These are phyloP conservation scores for Drosophila sulfurigaster DNA, from an alignment of 1,140 invertebrate genomes.

Conservation along the genomic window DNA sequence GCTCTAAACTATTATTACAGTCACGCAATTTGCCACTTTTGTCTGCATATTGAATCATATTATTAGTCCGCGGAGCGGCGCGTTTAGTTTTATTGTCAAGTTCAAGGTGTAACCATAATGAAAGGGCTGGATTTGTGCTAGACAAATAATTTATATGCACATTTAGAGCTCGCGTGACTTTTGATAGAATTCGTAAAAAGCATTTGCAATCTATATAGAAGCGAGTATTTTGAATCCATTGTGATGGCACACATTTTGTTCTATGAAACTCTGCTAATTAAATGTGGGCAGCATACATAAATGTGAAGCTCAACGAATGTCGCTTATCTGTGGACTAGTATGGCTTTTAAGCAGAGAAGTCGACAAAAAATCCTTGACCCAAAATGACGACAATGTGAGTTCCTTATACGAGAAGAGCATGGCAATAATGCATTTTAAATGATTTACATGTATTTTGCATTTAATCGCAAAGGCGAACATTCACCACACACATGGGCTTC, in stretches of 20 bases:
- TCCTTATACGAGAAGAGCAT: conserved; percentile 14
- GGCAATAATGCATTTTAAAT: conserved; percentile 55
- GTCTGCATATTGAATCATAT: conserved; percentile 17
- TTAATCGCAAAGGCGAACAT: conserved; percentile 6
- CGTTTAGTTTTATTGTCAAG: conserved; percentile 53
- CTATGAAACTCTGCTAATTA: conserved; percentile 15
- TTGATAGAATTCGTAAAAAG: conserved; percentile 3
- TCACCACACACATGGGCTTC: not conserved
- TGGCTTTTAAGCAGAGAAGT: conserved; percentile 1
- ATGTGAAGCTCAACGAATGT: not conserved
- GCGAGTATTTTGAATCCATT: not conserved
- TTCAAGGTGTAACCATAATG: conserved; percentile 55
- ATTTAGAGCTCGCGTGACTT: conserved; percentile 27
- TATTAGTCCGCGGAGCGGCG: not conserved
- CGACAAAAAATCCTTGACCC: conserved; percentile 43
- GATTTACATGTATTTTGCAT: conserved; percentile 37
- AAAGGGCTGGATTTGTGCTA: not conserved
- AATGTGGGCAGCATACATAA: not conserved
- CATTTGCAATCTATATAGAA: not conserved
- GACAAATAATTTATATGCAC: conserved; percentile 17
- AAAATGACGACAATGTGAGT: conserved; percentile 16
- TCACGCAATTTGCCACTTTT: conserved; percentile 62
- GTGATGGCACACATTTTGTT: not conserved
- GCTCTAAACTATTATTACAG: conserved; percentile 47
- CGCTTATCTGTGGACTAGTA: not conserved